These are phyloP conservation scores for Sardinella longiceps DNA, from an alignment of 2,797 vertebrate genomes.

Conservation along the genomic window DNA sequence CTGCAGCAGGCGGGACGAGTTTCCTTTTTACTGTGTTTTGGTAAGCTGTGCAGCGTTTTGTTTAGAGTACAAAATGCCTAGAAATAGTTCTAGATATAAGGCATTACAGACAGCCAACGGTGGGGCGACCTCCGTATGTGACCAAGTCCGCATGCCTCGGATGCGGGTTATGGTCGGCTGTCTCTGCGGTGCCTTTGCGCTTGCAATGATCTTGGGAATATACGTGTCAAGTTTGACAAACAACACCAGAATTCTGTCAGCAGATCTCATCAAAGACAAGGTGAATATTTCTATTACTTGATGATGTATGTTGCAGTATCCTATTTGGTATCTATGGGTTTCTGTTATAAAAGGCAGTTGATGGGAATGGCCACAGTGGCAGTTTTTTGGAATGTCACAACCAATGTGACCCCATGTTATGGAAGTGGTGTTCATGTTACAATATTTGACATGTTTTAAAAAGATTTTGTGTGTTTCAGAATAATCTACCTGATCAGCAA, in stretches of 20 bases:
- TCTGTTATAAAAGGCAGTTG: background rate
- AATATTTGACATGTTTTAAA: background rate
- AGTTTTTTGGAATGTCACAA: background rate
- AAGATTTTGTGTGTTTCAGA: no score
- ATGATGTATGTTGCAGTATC: background rate
- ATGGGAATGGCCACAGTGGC: background rate
- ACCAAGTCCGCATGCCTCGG: slow-evolving; percentile 58
- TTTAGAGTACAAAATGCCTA: slow-evolving; percentile 64
- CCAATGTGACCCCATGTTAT: background rate
- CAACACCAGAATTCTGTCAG: slow-evolving; percentile 42
- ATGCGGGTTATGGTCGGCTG: slow-evolving; percentile 69
- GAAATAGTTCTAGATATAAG: slow-evolving; percentile 68
- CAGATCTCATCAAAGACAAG: slow-evolving; percentile 67
- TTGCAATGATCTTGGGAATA: slow-evolving; percentile 69
- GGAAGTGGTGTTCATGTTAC: background rate
- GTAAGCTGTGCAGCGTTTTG: background rate
- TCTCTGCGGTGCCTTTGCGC: slow-evolving; percentile 68
- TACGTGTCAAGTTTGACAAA: slow-evolving; percentile 69
- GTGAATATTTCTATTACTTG: slow-evolving; percentile 55
- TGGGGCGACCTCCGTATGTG: slow-evolving; percentile 58
- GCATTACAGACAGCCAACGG: slow-evolving; percentile 58
- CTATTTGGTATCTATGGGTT: background rate
- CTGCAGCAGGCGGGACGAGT: background rate
- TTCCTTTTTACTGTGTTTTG: background rate
- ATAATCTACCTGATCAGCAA: no score